A percentile compares a stretch with the other conserved stretches of the same genome.
Evolutionary conservation across 2,888 invertebrate species (phyloP).

Genomic region (Cryptocheilus praepositus): DNA sequence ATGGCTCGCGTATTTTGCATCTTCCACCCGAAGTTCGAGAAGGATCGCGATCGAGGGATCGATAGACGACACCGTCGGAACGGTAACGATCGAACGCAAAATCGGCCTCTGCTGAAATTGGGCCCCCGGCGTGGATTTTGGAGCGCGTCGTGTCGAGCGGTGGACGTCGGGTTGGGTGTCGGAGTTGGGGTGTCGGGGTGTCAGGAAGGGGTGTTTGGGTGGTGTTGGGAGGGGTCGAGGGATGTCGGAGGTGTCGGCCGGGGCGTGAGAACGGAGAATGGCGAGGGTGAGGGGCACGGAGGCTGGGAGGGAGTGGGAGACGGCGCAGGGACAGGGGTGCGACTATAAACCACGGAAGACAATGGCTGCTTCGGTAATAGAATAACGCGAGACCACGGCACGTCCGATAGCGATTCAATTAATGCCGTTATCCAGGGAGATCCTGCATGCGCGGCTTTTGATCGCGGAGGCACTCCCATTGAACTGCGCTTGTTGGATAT

Average conservation of each 20-base stretch:
- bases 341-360: constrained; percentile 70
- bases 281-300: constrained; percentile 13
- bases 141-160: constrained; percentile 26
- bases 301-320: constrained; percentile 10
- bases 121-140: constrained; percentile 8
- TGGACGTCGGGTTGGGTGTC: neutral
- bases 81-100: constrained; percentile 5
- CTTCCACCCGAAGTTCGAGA: too few species aligned
- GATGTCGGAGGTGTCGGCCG: neutral
- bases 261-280: constrained; percentile 5
- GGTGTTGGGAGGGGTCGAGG: constrained; percentile 2
- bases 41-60: too few species aligned
- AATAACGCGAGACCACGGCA: constrained; percentile 69
- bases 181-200: constrained; percentile 2
- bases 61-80: too few species aligned
- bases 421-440: constrained; percentile 68
- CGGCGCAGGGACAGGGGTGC: constrained; percentile 32
- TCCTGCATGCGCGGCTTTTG: constrained; percentile 66
- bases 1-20: too few species aligned
- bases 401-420: constrained; percentile 71
- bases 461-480: constrained; percentile 55
- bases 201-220: constrained; percentile 19
- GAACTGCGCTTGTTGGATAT: constrained; percentile 59
- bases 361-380: constrained; percentile 71
- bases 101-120: neutral